These are phyloP conservation scores for Drosophila anomalata DNA, from an alignment of 2,888 invertebrate species.

Conservation along the genomic window DNA sequence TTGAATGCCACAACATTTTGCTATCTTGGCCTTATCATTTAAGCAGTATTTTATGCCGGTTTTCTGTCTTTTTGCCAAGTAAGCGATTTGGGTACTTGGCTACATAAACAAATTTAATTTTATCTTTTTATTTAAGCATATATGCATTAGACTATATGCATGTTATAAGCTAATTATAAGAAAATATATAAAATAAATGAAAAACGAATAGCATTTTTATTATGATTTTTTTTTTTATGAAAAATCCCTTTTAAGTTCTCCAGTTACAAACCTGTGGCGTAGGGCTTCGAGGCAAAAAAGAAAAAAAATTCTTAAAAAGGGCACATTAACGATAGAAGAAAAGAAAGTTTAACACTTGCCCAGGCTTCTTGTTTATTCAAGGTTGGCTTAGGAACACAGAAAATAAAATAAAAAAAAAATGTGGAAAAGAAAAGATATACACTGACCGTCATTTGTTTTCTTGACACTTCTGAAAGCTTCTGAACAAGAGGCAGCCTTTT, in stretches of 20 bases:
- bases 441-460: constrained; percentile 79
- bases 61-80: constrained; percentile 47
- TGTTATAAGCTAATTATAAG: neutral
- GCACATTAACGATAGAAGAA: constrained; percentile 52
- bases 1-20: constrained; percentile 46
- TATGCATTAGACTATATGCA: neutral
- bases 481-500: constrained; percentile 55
- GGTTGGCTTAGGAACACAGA: constrained; percentile 41
- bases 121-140: no score
- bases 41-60: constrained; percentile 63
- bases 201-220: constrained; percentile 4
- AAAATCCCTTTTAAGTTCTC: constrained; percentile 67
- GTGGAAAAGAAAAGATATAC: neutral
- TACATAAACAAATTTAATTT: constrained; percentile 5
- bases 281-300: constrained; percentile 5
- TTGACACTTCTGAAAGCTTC: constrained; percentile 71
- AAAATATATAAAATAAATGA: constrained; percentile 9
- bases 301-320: constrained; percentile 11
- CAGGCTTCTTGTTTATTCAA: constrained; percentile 24
- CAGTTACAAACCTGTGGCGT: constrained; percentile 59
- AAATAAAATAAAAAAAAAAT: constrained; percentile 32
- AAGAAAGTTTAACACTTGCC: constrained; percentile 61
- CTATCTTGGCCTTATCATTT: constrained; percentile 63
- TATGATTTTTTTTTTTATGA: constrained; percentile 45
- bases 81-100: constrained; percentile 53